These are phyloP conservation scores for Asteroscopus sphinx DNA, from an alignment of 2,888 invertebrate species.

Conservation along the genomic window DNA sequence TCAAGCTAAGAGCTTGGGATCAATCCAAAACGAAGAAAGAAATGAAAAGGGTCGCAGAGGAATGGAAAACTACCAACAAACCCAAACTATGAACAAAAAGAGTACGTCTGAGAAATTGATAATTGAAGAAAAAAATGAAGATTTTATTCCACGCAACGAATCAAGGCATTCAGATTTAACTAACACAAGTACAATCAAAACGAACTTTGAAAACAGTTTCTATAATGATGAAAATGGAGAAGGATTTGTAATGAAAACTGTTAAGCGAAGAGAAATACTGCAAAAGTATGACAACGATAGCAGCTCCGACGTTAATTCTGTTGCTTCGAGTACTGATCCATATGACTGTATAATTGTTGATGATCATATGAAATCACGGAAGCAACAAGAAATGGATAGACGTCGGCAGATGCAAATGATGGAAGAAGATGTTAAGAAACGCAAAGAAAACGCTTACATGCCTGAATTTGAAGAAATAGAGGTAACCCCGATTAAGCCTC, in stretches of 20 bases:
- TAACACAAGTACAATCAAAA: slow-evolving; percentile 87
- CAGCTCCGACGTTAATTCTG: slow-evolving; percentile 91
- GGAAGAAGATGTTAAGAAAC: slow-evolving; percentile 81
- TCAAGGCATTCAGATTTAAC: slow-evolving; percentile 86
- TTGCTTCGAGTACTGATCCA: slow-evolving; percentile 92
- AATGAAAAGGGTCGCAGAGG: slow-evolving; percentile 73
- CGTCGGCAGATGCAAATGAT: slow-evolving; percentile 80
- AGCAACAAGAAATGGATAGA: slow-evolving; percentile 85
- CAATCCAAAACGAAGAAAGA: slow-evolving; percentile 83
- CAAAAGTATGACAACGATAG: slow-evolving; percentile 92
- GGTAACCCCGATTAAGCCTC: slow-evolving; percentile 86
- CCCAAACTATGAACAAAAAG: slow-evolving; percentile 78
- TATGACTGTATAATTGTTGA: slow-evolving; percentile 96
- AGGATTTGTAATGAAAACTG: slow-evolving; percentile 92
- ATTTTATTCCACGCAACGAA: slow-evolving; percentile 81
- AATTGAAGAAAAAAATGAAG: slow-evolving; percentile 83
- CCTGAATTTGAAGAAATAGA: slow-evolving; percentile 88
- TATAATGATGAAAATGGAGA: slow-evolving; percentile 92
- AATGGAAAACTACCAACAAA: slow-evolving; percentile 73
- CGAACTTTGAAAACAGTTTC: slow-evolving; percentile 91
- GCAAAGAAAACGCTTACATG: slow-evolving; percentile 85
- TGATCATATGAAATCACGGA: slow-evolving; percentile 91
- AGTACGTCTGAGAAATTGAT: slow-evolving; percentile 84
- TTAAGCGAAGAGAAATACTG: slow-evolving; percentile 93
- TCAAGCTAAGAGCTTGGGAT: slow-evolving; percentile 85